Conservation (phyloP, 2,113 vertebrate species). For the Leptobrachium leishanense region DNA sequence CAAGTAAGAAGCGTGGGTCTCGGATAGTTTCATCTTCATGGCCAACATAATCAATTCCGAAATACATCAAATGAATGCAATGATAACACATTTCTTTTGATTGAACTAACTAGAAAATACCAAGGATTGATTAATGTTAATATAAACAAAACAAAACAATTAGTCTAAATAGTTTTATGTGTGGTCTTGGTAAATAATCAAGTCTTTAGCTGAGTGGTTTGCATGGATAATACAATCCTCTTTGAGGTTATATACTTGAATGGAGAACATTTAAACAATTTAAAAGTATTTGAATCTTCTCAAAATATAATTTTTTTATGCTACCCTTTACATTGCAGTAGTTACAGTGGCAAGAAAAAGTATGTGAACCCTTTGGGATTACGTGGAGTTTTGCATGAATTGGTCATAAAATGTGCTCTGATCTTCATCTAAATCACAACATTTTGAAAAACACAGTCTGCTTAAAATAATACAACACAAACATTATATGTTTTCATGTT, state of each 20-base stretch:
- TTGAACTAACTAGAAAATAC: neutral
- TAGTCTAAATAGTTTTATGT: constrained; percentile 2
- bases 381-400: too few relatives aligned
- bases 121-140: neutral
- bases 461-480: too few relatives aligned
- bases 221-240: neutral
- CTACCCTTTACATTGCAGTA: too few relatives aligned
- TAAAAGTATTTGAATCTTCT: too few relatives aligned
- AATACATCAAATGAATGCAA: constrained; percentile 3
- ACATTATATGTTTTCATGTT: too few relatives aligned
- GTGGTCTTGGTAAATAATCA: constrained; percentile 1
- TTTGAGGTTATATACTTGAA: neutral
- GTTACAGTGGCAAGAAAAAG: too few relatives aligned
- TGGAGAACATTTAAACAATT: too few relatives aligned
- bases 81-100: constrained; percentile 1
- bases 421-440: too few relatives aligned
- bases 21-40: neutral
- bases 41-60: neutral
- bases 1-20: neutral
- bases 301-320: too few relatives aligned
- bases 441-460: too few relatives aligned
- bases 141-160: neutral
- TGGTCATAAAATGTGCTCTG: too few relatives aligned
- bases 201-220: neutral
- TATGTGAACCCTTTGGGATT: too few relatives aligned